phyloP scores from a whole-genome alignment of 2,113 vertebrate species.

The Ctenomys sociabilis region DNA sequence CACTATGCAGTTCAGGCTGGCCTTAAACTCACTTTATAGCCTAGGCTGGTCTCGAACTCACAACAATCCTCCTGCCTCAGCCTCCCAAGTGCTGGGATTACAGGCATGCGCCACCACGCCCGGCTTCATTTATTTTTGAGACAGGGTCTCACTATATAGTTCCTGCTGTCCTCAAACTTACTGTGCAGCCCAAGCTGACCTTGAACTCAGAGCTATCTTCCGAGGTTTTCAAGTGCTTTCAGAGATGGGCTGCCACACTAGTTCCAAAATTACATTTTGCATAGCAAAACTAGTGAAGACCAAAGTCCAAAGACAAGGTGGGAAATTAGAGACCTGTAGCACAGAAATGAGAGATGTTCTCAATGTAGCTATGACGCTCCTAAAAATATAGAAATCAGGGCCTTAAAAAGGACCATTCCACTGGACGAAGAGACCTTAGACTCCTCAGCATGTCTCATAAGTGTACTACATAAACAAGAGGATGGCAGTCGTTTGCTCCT shows the following conservation, averaged over 20 bases:
- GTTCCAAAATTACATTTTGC: background rate
- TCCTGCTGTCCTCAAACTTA: background rate
- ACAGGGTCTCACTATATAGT: background rate
- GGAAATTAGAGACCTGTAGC: background rate
- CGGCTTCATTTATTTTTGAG: background rate
- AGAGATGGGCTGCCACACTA: background rate
- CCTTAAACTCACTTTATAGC: too few relatives aligned
- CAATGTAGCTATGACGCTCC: background rate
- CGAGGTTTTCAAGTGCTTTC: background rate
- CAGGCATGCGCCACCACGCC: too few relatives aligned
- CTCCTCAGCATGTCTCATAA: background rate
- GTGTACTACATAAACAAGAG: background rate
- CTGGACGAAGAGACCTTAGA: background rate
- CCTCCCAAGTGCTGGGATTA: too few relatives aligned
- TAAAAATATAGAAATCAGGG: background rate
- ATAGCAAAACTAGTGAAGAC: background rate
- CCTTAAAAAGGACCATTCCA: background rate
- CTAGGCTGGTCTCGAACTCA: too few relatives aligned
- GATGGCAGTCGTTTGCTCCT: background rate
- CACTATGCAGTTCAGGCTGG: too few relatives aligned
- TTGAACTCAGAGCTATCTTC: background rate
- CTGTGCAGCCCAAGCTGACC: background rate
- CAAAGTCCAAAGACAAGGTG: background rate
- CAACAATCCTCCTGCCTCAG: too few relatives aligned
- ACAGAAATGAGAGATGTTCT: background rate